Base-by-base conservation (phyloP, 35 echinoderm and acorn worm species). In the Ophiothrix spiculata region DNA sequence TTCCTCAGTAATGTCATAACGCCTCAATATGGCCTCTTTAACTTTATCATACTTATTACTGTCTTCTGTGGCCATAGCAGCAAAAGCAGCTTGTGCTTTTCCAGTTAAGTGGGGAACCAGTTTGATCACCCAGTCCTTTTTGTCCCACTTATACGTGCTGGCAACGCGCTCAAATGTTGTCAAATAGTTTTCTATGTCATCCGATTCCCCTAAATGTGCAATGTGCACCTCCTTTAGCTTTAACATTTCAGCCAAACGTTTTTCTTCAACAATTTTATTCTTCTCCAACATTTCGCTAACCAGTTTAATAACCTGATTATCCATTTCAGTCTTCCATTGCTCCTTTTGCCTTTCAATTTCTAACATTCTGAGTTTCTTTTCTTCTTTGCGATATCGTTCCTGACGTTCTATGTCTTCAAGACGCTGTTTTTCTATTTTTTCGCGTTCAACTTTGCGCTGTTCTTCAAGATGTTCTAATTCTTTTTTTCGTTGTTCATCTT, bases 1-100 rank as follows among this genome's bases (percentile, higher is more conserved):
- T 35, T 83, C 80, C 21, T 83, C 39, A 56, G 80, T 83, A 31
- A 83, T 49, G 35, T 83, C 80, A 56, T 83, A 83, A 31, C 80
- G 23, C 42, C 46, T 49, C 21, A 83, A 11, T 19, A 83, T 83
- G 28, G 80, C 80, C 32, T 83, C 40, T 31, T 83, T 83, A 12
- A 83, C 80, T 4, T 83, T 83, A 6, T 83, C 80, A 36, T 83
- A 83, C 31, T 1, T 4, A 6, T 83, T 33, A 63, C 80, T 54
- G 12, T 60, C 40, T 4, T 49, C 0, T 35, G 33, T 25, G 4
- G 78, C n/a, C 28, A 80, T 38, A 40, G 78, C 37, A 6, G 78
- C 78, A 80, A 40, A 80, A 11, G 78, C 78, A 40, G 78, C 77
- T 36, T 35, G n/a, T 80, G 78, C 78, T 40, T 78, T 36, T 28